These are phyloP conservation scores for Gortyna flavago DNA, from an alignment of 2,888 invertebrate species.

Conservation along the genomic window DNA sequence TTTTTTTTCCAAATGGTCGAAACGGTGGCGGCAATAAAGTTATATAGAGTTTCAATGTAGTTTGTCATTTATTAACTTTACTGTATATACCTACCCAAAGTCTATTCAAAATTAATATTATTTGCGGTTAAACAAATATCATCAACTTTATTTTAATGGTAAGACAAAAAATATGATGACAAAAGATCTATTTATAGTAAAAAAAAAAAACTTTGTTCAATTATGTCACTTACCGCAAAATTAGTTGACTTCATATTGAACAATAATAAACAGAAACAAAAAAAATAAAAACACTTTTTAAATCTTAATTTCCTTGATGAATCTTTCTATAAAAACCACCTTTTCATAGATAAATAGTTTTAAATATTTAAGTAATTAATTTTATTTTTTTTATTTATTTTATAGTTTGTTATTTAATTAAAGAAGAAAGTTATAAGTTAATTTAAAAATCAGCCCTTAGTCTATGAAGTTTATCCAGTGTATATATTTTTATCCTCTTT, in stretches of 20 bases:
- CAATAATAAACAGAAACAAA: neutral
- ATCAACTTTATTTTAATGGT: no score
- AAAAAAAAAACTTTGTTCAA: neutral
- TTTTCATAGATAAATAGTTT: neutral
- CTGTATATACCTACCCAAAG: neutral
- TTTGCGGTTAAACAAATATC: no score
- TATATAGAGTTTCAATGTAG: slow-evolving; percentile 12
- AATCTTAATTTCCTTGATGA: neutral
- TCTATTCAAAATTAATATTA: no score
- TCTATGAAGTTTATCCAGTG: no score
- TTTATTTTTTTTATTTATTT: no score
- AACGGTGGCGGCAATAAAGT: slow-evolving; percentile 5
- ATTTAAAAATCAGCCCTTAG: no score
- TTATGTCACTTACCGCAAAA: slow-evolving; percentile 36
- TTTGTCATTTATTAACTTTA: slow-evolving; percentile 11
- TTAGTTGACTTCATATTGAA: slow-evolving; percentile 26
- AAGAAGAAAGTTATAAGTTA: no score
- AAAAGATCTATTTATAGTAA: neutral
- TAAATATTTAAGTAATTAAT: neutral
- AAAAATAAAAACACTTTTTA: neutral
- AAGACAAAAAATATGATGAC: no score
- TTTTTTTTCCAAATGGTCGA: slow-evolving; percentile 1
- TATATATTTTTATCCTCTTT: neutral
- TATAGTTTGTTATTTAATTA: neutral
- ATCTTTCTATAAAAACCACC: neutral